Evolutionary conservation across 2,888 invertebrate genomes (phyloP).

Genomic region (Malachius bipustulatus): DNA sequence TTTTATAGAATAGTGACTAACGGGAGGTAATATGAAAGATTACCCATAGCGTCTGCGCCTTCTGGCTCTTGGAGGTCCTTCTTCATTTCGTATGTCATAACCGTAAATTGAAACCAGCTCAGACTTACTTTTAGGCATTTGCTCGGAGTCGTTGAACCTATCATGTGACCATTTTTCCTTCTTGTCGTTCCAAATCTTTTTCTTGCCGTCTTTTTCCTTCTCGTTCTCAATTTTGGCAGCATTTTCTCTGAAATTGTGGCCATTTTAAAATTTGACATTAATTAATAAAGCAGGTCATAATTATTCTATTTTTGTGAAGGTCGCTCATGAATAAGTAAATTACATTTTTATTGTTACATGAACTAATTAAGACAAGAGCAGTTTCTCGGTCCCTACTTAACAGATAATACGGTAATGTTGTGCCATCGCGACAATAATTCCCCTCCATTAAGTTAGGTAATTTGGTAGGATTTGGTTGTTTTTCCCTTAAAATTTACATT

Average conservation of each 20-base stretch:
- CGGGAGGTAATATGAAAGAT: slow-evolving; percentile 6
- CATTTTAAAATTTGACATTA: no score
- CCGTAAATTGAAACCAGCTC: slow-evolving; percentile 81
- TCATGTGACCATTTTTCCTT: slow-evolving; percentile 42
- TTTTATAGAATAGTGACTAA: slow-evolving; percentile 2
- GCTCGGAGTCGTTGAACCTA: slow-evolving; percentile 65
- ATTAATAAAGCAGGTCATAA: no score
- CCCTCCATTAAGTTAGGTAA: no score
- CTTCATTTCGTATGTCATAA: slow-evolving; percentile 89
- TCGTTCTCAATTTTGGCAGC: slow-evolving; percentile 23
- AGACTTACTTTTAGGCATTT: slow-evolving; percentile 75
- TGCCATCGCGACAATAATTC: no score
- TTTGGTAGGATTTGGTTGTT: no score
- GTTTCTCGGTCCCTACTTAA: no score
- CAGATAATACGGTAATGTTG: no score
- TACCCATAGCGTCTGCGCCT: slow-evolving; percentile 79
- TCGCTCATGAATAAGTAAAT: no score
- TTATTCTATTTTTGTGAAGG: no score
- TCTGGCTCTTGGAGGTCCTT: slow-evolving; percentile 78
- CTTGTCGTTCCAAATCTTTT: slow-evolving; percentile 37
- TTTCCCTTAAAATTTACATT: no score
- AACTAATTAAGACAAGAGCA: no score
- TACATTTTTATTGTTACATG: no score
- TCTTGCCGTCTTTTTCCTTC: slow-evolving; percentile 34
- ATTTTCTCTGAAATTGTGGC: slow-evolving; percentile 11